Percentiles rank a stretch among this genome's conserved stretches.
Conservation (phyloP, 2,888 invertebrate species). For the Nemotelus nigrinus region DNA sequence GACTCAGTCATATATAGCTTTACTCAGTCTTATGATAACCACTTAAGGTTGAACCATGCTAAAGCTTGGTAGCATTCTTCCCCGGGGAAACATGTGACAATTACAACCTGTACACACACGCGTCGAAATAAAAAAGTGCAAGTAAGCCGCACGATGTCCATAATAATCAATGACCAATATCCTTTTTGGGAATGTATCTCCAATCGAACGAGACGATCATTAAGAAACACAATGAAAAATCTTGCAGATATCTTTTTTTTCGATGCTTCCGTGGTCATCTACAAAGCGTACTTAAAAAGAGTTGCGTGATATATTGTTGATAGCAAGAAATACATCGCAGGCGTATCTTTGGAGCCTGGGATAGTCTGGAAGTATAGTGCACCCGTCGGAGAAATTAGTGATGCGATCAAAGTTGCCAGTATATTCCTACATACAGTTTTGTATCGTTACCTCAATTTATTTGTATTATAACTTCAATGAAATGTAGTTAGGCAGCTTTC, state of each 20-base stretch:
- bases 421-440: no score
- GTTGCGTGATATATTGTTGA: no score
- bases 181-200: constrained; percentile 28
- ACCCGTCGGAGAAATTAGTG: no score
- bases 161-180: constrained; percentile 28
- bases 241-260: background rate
- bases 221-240: constrained; percentile 12
- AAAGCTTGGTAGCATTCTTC: constrained; percentile 16
- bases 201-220: background rate
- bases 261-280: background rate
- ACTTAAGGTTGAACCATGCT: constrained; percentile 7
- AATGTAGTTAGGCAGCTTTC: no score
- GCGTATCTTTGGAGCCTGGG: no score
- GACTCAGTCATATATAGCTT: no score
- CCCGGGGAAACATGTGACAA: constrained; percentile 33
- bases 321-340: no score
- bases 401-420: no score
- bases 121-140: constrained; percentile 31
- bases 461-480: no score
- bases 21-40: background rate
- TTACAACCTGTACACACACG: constrained; percentile 15
- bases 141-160: constrained; percentile 37
- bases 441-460: no score
- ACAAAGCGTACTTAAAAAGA: background rate
- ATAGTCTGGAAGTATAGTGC: no score